Conservation (phyloP, 2,797 vertebrate genomes). For the Gymnodraco acuticeps region DNA sequence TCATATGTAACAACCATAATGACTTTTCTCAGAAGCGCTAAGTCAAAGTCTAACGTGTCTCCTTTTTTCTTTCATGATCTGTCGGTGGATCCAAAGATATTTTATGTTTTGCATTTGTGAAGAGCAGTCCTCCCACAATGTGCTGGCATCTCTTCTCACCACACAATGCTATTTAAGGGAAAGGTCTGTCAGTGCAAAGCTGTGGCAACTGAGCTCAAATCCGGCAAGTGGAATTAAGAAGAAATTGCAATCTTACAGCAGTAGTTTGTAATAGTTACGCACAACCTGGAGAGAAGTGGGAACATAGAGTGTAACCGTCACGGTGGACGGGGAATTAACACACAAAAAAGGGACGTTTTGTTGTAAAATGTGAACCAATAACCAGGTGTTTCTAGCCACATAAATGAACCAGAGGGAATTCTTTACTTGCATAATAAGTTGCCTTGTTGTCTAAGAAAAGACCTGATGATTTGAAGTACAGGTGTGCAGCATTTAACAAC, state of each 20-base stretch:
- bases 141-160: too few relatives aligned
- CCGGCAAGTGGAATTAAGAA: neutral
- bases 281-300: neutral
- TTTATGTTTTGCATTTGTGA: too few relatives aligned
- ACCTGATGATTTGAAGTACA: too few relatives aligned
- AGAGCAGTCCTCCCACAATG: too few relatives aligned
- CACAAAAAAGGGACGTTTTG: constrained; percentile 15
- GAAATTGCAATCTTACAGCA: neutral
- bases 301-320: neutral
- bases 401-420: neutral
- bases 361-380: constrained; percentile 1
- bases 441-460: too few relatives aligned
- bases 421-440: too few relatives aligned
- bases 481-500: too few relatives aligned
- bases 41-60: too few relatives aligned
- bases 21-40: too few relatives aligned
- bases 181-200: neutral
- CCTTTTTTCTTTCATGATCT: too few relatives aligned
- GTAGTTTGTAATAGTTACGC: too few relatives aligned
- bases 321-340: neutral
- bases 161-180: neutral
- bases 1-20: neutral
- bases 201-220: neutral
- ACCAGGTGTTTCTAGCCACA: neutral
- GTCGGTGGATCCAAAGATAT: too few relatives aligned